Evolutionary conservation across 2,797 vertebrate species (phyloP), one percentile per base, ranked within the genome.

Genomic region (Rhincodon typus): DNA sequence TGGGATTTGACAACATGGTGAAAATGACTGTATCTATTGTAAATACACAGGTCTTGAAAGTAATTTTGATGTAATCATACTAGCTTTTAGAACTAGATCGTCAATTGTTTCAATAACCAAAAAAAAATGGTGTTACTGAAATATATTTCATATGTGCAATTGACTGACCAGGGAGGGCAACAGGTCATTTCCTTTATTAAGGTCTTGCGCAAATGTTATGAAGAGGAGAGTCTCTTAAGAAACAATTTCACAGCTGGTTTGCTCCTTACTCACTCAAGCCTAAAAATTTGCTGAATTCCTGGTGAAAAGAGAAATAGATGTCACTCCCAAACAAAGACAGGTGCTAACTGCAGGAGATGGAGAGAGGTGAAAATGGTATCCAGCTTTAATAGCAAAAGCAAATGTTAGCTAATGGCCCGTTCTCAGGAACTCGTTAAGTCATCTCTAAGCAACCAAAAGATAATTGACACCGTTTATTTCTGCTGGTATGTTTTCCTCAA

Each of bases 181-280:
- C 97, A 97, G 97, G 97, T 97, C 97, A 98, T 97, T 98, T 97
- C 97, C 97, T 98, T 97, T 98, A 98, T 97, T 97, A 97, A 97
- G 96, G 97, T 98, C 97, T 98, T 97, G 97, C 97, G 97, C 97
- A 98, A 98, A 98, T 98, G 98, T 98, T 98, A 98, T 97, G 97
- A 97, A 98, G 97, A 98, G 98, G 98, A 98, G 98, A 98, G 97
- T 99, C 98, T 99, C 98, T 98, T 97, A 98, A 99, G 98, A 99
- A 99, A 99, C 99, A 99, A 99, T 99, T 99, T 99, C 99, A 99
- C 98, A 99, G 99, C 98, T 99, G 99, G 99, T 99, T 99, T 99
- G 99, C 98, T 99, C 98, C 98, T 98, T 98, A 99, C 98, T 98
- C 98, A 98, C 98, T 99, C 98, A 98, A 99, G 98, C 99, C 98